A percentile compares a stretch with the other conserved stretches of the same genome.
These are phyloP conservation scores for Macrochelys suwanniensis DNA, from an alignment of 2,797 vertebrate genomes.

Conservation along the genomic window DNA sequence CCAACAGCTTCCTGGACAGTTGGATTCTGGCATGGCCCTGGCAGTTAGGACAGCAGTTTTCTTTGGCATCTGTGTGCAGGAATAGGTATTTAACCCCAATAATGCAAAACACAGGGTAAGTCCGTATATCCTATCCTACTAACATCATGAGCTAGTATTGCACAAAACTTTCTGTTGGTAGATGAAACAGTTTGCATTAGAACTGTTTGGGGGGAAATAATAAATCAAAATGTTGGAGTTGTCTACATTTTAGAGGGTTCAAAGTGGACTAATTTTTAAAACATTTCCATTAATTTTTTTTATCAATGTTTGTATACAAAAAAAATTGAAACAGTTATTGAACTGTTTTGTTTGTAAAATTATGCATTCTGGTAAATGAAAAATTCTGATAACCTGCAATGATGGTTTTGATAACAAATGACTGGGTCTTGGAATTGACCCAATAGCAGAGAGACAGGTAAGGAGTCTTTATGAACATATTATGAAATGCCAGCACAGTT, in stretches of 20 bases:
- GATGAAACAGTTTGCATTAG: background rate
- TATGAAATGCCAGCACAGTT: background rate
- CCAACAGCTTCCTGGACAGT: slow-evolving; percentile 49
- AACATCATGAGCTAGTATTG: background rate
- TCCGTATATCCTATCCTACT: background rate
- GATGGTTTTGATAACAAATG: background rate
- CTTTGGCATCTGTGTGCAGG: background rate
- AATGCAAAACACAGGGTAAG: background rate
- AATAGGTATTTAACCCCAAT: background rate
- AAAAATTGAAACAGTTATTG: background rate
- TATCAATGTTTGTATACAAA: background rate
- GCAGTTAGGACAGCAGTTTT: background rate
- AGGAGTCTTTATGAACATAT: accelerated
- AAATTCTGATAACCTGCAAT: background rate
- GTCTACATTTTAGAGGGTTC: background rate
- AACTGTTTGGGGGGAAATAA: background rate
- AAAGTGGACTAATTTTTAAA: background rate
- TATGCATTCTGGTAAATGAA: background rate
- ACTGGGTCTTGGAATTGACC: background rate
- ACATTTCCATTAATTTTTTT: background rate
- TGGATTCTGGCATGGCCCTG: background rate
- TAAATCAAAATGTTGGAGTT: background rate
- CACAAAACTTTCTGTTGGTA: slow-evolving; percentile 8
- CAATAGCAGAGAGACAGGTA: background rate
- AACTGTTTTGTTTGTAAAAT: background rate